A percentile compares a stretch with the other conserved stretches of the same genome.
Conservation (phyloP, 2,113 vertebrate species). For the Sinocyclocheilus maitianheensis region DNA sequence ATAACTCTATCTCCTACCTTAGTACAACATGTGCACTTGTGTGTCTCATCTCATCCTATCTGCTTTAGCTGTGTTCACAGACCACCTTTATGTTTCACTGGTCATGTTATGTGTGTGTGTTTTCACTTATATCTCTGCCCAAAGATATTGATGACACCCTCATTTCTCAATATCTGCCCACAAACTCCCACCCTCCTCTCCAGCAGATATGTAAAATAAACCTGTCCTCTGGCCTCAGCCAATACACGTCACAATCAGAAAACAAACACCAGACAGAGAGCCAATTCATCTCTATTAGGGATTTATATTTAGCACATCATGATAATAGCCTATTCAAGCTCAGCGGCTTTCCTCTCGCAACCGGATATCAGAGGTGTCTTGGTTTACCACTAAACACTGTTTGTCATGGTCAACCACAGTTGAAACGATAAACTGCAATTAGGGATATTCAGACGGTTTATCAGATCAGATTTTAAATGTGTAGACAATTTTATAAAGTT, state of each 20-base stretch:
- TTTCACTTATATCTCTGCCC: background rate
- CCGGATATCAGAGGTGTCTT: slow-evolving; percentile 3
- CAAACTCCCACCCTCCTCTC: background rate
- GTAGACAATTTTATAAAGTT: background rate
- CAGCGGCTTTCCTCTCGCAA: background rate
- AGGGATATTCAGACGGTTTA: background rate
- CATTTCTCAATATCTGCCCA: slow-evolving; percentile 42
- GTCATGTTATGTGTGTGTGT: slow-evolving; percentile 16
- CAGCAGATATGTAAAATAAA: background rate
- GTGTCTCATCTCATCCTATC: slow-evolving; percentile 16
- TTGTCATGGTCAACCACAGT: background rate
- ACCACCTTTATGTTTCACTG: slow-evolving; percentile 31
- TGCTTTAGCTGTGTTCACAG: slow-evolving; percentile 26
- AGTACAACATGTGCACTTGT: background rate
- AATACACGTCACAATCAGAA: slow-evolving; percentile 3
- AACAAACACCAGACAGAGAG: slow-evolving; percentile 10
- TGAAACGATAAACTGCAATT: background rate
- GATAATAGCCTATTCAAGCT: background rate
- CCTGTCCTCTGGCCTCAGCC: slow-evolving; percentile 25
- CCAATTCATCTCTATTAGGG: slow-evolving; percentile 26
- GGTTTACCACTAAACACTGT: background rate
- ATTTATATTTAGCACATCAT: slow-evolving; percentile 39
- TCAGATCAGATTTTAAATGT: background rate
- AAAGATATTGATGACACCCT: slow-evolving; percentile 52
- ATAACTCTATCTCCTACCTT: slow-evolving; percentile 28